Evolutionary conservation across 2,888 invertebrate species (phyloP).

Genomic region (Lamellibrachia columna): DNA sequence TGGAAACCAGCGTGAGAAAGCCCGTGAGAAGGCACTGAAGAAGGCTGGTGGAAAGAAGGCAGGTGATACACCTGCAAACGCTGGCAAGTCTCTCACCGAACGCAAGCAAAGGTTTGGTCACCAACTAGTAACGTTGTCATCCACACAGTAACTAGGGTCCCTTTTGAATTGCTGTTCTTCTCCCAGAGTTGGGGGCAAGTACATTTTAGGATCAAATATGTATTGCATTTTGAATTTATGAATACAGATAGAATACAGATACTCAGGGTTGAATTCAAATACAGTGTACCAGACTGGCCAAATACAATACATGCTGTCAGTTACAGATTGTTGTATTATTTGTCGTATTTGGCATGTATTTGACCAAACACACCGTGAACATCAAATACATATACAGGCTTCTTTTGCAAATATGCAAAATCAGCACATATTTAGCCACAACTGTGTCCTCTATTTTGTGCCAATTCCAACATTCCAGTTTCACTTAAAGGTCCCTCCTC

Average conservation of each 20-base stretch:
- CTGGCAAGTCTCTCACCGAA: conserved; percentile 22
- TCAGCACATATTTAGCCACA: too few species aligned
- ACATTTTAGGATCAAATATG: not conserved
- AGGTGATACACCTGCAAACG: conserved; percentile 13
- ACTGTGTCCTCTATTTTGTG: too few species aligned
- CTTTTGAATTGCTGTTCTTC: not conserved
- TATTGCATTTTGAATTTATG: not conserved
- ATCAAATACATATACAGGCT: too few species aligned
- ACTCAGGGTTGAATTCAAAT: too few species aligned
- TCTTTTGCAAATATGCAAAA: too few species aligned
- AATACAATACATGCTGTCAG: too few species aligned
- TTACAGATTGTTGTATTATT: too few species aligned
- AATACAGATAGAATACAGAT: not conserved
- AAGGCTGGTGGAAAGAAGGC: conserved; percentile 6
- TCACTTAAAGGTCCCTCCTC: too few species aligned
- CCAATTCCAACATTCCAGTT: too few species aligned
- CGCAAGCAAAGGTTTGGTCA: conserved; percentile 20
- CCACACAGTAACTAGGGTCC: not conserved
- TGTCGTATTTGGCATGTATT: too few species aligned
- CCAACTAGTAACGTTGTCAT: not conserved
- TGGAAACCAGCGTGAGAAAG: conserved; percentile 23
- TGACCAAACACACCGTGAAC: too few species aligned
- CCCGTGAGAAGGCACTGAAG: conserved; percentile 21
- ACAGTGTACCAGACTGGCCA: too few species aligned
- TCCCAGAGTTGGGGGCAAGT: not conserved